A percentile compares a stretch with the other conserved stretches of the same genome.
These are phyloP conservation scores for Cotesia typhae DNA, from an alignment of 1,140 invertebrate genomes.

Conservation along the genomic window DNA sequence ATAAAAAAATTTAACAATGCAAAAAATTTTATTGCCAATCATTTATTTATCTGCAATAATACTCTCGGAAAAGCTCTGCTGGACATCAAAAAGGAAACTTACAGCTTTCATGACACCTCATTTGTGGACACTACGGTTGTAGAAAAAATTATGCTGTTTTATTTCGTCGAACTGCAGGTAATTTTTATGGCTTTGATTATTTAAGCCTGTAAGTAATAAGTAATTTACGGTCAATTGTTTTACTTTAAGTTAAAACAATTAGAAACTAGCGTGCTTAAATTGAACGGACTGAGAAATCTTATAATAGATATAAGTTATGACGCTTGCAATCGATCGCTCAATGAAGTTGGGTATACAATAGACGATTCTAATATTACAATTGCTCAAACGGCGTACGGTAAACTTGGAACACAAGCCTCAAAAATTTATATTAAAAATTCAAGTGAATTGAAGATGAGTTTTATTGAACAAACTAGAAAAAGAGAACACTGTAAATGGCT, in stretches of 20 bases:
- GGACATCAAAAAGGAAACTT: constrained; percentile 75
- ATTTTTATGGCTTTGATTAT: too few species aligned
- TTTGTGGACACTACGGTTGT: constrained; percentile 68
- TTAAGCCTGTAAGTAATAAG: too few species aligned
- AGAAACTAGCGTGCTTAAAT: constrained; percentile 64
- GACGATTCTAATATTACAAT: constrained; percentile 70
- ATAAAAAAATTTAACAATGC: constrained; percentile 73
- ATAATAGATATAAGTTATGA: constrained; percentile 73
- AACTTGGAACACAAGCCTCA: constrained; percentile 50
- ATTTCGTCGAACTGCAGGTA: constrained; percentile 75
- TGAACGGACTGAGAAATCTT: constrained; percentile 70
- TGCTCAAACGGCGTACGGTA: constrained; percentile 54
- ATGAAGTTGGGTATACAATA: constrained; percentile 76
- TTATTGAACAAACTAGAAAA: constrained; percentile 84
- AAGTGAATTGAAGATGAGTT: constrained; percentile 74
- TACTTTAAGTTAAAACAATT: constrained; percentile 66
- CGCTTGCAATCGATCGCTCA: constrained; percentile 76
- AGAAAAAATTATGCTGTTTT: constrained; percentile 71
- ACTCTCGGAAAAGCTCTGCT: constrained; percentile 75
- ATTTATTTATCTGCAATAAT: constrained; percentile 79
- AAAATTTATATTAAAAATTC: constrained; percentile 53
- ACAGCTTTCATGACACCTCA: constrained; percentile 70
- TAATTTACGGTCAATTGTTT: background rate
- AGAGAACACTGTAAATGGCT: constrained; percentile 77
- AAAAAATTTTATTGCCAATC: constrained; percentile 69